A percentile compares a stretch with the other conserved stretches of the same genome.
Evolutionary conservation across 2,113 vertebrate genomes (phyloP).

Genomic region (Ictalurus furcatus): DNA sequence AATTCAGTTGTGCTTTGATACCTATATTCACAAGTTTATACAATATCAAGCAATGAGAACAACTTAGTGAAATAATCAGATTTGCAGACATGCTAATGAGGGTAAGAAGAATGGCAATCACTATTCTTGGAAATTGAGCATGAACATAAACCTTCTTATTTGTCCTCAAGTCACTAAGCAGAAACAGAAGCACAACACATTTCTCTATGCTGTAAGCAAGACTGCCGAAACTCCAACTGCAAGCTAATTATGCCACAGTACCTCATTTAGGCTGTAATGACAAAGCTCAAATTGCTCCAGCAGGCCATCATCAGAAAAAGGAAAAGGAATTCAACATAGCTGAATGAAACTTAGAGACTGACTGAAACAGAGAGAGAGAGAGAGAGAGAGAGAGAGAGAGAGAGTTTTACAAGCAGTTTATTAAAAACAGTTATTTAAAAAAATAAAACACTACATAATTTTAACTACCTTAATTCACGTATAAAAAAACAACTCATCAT

Average conservation of each 20-base stretch:
- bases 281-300: constrained; percentile 32
- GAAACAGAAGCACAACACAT: constrained; percentile 30
- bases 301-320: constrained; percentile 33
- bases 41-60: constrained; percentile 6
- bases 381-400: constrained; percentile 45
- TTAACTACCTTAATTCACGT: too few species aligned
- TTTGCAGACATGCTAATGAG: constrained; percentile 25
- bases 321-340: background rate
- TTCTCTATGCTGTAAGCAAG: constrained; percentile 36
- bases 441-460: too few species aligned
- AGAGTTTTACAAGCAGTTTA: too few species aligned
- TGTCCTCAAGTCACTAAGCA: constrained; percentile 43
- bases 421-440: too few species aligned
- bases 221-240: constrained; percentile 15
- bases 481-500: too few species aligned
- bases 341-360: background rate
- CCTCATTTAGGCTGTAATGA: constrained; percentile 49
- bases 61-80: constrained; percentile 13
- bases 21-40: background rate
- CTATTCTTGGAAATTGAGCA: constrained; percentile 41
- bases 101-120: constrained; percentile 30
- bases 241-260: constrained; percentile 47
- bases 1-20: background rate
- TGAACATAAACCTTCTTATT: constrained; percentile 41
- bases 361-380: constrained; percentile 34